Evolutionary conservation across 2,888 invertebrate genomes (phyloP).

Genomic region (Actias luna): DNA sequence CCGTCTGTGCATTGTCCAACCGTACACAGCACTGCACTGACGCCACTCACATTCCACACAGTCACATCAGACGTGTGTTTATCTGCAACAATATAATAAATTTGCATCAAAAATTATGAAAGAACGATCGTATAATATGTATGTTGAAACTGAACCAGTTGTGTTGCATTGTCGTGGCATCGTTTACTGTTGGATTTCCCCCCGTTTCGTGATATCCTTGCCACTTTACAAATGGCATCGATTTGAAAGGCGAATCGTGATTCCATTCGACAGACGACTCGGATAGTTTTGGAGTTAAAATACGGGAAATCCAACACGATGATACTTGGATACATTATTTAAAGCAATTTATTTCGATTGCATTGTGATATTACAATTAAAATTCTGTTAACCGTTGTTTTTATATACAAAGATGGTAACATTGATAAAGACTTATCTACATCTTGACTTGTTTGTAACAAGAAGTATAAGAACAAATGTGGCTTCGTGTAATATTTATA

Average conservation of each 20-base stretch:
- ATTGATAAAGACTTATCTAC: constrained; percentile 5
- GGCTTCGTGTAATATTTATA: not conserved
- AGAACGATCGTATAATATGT: constrained; percentile 17
- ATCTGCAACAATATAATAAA: constrained; percentile 64
- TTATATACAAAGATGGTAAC: not conserved
- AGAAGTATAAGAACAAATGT: not conserved
- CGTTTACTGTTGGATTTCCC: constrained; percentile 71
- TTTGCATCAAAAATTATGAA: constrained; percentile 12
- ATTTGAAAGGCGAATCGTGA: constrained; percentile 78
- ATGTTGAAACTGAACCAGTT: constrained; percentile 41
- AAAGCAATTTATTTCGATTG: constrained; percentile 12
- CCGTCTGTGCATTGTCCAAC: constrained; percentile 58
- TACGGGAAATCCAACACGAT: constrained; percentile 58
- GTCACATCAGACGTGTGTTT: constrained; percentile 29
- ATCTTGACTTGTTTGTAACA: not conserved
- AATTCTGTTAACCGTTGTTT: not conserved
- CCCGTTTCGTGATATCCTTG: constrained; percentile 70
- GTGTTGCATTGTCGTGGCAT: constrained; percentile 39
- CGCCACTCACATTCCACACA: constrained; percentile 52
- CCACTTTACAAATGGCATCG: constrained; percentile 68
- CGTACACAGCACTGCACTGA: constrained; percentile 52
- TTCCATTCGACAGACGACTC: constrained; percentile 50
- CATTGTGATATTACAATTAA: constrained; percentile 14
- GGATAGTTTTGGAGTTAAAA: constrained; percentile 55
- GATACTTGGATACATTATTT: constrained; percentile 18